Percentiles rank a stretch among this genome's conserved stretches.
Evolutionary conservation across 2,797 vertebrate species (phyloP).

Genomic region (Ciconia nigra): DNA sequence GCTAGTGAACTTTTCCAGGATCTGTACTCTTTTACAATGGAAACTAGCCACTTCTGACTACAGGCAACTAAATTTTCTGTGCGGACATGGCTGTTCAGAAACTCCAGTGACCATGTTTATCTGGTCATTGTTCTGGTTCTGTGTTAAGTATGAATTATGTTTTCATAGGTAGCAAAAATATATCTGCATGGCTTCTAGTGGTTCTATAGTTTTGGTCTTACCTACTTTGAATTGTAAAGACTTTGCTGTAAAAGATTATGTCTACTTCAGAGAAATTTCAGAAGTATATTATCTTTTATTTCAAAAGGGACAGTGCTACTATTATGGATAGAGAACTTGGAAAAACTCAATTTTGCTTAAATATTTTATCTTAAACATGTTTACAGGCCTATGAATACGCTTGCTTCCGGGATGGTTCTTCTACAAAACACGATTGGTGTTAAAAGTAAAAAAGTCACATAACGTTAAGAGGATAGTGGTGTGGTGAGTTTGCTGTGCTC

Average conservation of each 20-base stretch:
- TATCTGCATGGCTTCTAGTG: background rate
- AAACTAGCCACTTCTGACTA: background rate
- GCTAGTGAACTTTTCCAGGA: background rate
- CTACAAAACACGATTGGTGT: background rate
- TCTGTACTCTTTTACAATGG: background rate
- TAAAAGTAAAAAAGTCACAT: background rate
- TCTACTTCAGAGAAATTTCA: background rate
- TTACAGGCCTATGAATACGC: background rate
- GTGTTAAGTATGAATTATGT: background rate
- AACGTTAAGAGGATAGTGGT: background rate
- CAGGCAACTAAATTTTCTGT: background rate
- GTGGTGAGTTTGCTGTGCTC: background rate
- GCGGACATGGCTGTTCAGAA: background rate
- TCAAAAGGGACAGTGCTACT: background rate
- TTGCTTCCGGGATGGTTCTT: background rate
- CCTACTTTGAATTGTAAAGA: background rate
- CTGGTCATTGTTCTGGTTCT: background rate
- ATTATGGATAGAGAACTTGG: background rate
- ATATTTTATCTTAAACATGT: background rate
- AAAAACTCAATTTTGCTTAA: background rate
- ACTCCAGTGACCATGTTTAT: background rate
- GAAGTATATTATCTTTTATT: background rate
- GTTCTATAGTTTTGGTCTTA: background rate
- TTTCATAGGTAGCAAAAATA: background rate
- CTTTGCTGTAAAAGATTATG: background rate